Percentiles rank a stretch among this genome's conserved stretches.
These are phyloP conservation scores for Plebejus argus DNA, from an alignment of 2,888 invertebrate genomes.

Conservation along the genomic window DNA sequence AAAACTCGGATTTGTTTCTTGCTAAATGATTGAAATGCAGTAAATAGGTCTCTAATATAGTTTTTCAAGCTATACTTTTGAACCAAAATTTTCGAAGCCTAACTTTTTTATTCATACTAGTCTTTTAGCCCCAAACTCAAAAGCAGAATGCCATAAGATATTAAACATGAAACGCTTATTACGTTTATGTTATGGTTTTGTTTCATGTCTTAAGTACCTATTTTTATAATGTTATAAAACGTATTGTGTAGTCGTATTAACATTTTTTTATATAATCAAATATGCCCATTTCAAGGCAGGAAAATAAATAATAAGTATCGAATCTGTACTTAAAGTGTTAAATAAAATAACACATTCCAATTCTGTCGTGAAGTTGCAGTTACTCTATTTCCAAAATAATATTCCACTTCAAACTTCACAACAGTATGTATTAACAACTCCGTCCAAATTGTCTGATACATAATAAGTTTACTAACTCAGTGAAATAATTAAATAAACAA, in stretches of 20 bases:
- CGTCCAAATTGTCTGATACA: conserved; percentile 11
- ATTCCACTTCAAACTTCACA: not conserved
- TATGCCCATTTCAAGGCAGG: not conserved
- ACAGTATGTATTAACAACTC: conserved; percentile 11
- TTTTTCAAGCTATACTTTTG: not conserved
- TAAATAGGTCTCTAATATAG: not conserved
- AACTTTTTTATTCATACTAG: conserved; percentile 22
- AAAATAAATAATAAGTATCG: not conserved
- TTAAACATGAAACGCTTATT: conserved; percentile 23
- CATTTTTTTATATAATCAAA: conserved; percentile 7
- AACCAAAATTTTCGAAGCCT: conserved; percentile 15
- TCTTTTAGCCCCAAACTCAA: conserved; percentile 23
- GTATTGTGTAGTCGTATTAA: conserved; percentile 3
- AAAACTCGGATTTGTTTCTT: not conserved
- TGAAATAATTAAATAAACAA: not conserved
- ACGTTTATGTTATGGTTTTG: conserved; percentile 5
- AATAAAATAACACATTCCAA: not conserved
- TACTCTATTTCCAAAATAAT: not conserved
- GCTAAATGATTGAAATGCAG: not conserved
- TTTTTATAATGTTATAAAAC: conserved; percentile 3
- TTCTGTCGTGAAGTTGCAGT: not conserved
- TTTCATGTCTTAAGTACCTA: conserved; percentile 9
- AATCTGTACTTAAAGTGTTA: not conserved
- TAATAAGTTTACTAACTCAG: not conserved
- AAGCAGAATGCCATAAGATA: conserved; percentile 28